Evolutionary conservation across 2,888 invertebrate genomes (phyloP), one percentile per base, ranked within the genome.

Genomic region (Folsomia manolachei): DNA sequence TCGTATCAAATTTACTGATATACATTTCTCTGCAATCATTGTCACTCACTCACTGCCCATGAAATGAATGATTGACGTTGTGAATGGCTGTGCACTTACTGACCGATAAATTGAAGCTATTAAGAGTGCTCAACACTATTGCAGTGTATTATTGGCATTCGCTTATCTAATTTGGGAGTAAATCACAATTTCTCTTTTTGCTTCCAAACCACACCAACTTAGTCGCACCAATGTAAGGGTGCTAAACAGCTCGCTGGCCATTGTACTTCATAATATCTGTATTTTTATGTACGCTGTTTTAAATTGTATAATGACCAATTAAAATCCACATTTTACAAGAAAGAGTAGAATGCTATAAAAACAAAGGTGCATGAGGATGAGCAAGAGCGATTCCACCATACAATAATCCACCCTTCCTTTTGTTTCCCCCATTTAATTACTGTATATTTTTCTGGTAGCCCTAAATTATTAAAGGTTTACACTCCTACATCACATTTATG

Each of bases 311-410:
- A 39, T 39, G 39, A 14, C 39, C 39, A 39, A 39, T 39, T 39
- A 39, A 39, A 39, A 39, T 4, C 39, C 4, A 14, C n/a, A n/a
- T n/a, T n/a, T n/a, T n/a, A n/a, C n/a, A n/a, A n/a, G 7, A 39
- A 39, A 39, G 7, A 39, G 39, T 14, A 39, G 39, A 4, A 39
- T 39, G 39, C 39, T 9, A 39, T 39, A 39, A 39, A 39, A 39
- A 39, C 39, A 39, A 39, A n/a, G 4, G 14, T 39, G 39, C 39
- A 39, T 52, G 66, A 66, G 66, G 66, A 66, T 66, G 66, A 66
- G 66, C 66, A 27, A 66, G 66, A 66, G 21, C 51, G 52, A 66
- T 27, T 66, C 52, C 21, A 60, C 4, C 66, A 19, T 27, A 39
- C 39, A 4, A 39, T 39, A 39, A 39, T 39, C 39, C 39, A 39